These are phyloP conservation scores for Marmota flaviventris DNA, from an alignment of 2,113 vertebrate genomes.

Conservation along the genomic window DNA sequence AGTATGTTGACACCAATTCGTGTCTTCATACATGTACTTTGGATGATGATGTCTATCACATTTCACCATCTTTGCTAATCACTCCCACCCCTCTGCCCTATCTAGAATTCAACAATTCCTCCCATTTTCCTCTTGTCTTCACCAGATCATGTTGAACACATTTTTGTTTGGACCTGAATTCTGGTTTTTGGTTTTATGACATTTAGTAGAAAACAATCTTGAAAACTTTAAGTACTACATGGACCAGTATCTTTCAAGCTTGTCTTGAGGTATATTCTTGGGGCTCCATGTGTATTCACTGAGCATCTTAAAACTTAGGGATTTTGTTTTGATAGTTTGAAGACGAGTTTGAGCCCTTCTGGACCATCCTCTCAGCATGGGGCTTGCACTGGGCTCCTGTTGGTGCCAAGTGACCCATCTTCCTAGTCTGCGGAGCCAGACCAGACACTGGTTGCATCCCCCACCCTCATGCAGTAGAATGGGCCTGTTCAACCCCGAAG, in stretches of 20 bases:
- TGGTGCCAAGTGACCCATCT: not conserved
- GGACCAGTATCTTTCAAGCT: not conserved
- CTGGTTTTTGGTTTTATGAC: not conserved
- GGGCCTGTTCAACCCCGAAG: not conserved
- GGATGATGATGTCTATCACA: too few relatives aligned
- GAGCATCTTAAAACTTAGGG: not conserved
- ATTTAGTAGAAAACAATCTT: not conserved
- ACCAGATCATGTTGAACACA: not conserved
- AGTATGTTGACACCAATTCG: too few relatives aligned
- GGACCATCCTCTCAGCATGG: not conserved
- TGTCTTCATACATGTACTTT: too few relatives aligned
- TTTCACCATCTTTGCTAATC: too few relatives aligned
- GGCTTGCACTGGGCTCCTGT: not conserved
- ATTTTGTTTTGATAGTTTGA: conserved; percentile 22
- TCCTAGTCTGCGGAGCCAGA: not conserved
- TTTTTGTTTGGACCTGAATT: not conserved
- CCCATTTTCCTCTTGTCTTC: not conserved
- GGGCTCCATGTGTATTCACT: not conserved
- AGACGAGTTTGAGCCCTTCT: not conserved
- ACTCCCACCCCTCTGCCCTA: too few relatives aligned
- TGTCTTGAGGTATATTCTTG: not conserved
- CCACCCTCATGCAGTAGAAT: fast-evolving
- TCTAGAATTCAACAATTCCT: too few relatives aligned
- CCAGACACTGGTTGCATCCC: not conserved
- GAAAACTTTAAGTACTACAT: not conserved